phyloP scores from a whole-genome alignment of 2,888 invertebrate genomes.

The Metopia argyrocephala region DNA sequence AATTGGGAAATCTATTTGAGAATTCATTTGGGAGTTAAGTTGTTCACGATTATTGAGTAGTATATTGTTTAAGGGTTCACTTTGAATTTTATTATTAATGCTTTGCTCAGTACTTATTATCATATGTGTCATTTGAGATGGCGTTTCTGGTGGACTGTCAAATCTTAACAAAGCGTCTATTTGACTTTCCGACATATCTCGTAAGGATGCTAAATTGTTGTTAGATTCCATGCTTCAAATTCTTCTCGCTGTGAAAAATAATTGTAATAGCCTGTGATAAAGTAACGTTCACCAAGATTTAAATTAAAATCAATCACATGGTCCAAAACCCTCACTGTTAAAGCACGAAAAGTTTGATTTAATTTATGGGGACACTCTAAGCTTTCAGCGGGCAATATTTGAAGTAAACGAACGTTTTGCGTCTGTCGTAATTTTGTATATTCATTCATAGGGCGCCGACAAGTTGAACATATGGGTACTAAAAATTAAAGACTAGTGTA shows the following conservation, averaged over 20 bases:
- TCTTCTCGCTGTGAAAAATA: constrained; percentile 66
- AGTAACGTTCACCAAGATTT: constrained; percentile 72
- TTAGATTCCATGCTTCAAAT: constrained; percentile 75
- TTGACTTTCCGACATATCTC: constrained; percentile 64
- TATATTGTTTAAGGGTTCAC: neutral
- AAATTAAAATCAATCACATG: constrained; percentile 72
- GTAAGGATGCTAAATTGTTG: constrained; percentile 61
- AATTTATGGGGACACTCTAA: constrained; percentile 69
- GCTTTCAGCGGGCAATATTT: constrained; percentile 70
- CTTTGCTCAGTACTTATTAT: neutral
- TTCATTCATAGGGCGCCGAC: constrained; percentile 73
- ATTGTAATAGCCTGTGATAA: constrained; percentile 72
- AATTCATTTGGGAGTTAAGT: constrained; percentile 54
- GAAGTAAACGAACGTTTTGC: constrained; percentile 69
- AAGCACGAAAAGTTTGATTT: constrained; percentile 69
- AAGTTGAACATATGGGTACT: constrained; percentile 74
- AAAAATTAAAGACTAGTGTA: neutral
- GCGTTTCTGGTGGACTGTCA: constrained; percentile 63
- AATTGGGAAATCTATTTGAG: constrained; percentile 49
- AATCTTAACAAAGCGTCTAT: constrained; percentile 67
- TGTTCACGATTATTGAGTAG: constrained; percentile 59
- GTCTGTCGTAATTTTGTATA: constrained; percentile 73
- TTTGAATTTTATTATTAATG: neutral
- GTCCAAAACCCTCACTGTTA: constrained; percentile 70
- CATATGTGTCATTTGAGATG: constrained; percentile 7